Percentiles rank a stretch among this genome's conserved stretches.
Conservation (phyloP, 2,888 invertebrate genomes). For the Gnatocerus cornutus region DNA sequence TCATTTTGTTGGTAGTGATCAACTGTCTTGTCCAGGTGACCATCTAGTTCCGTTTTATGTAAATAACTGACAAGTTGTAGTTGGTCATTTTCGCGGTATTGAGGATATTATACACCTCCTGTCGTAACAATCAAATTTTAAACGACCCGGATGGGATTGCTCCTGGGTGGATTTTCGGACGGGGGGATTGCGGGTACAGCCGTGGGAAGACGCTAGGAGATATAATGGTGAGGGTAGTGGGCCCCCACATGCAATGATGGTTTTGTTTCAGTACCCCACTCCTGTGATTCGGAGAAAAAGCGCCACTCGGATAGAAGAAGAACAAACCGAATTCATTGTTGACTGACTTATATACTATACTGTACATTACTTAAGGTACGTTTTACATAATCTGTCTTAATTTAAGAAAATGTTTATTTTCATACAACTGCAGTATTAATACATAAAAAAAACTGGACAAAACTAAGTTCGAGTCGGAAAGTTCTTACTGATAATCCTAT, state of each 20-base stretch:
- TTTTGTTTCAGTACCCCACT: background rate
- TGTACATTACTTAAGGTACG: conserved; percentile 21
- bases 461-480: conserved; percentile 25
- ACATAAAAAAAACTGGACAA: conserved; percentile 32
- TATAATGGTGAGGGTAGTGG: conserved; percentile 61
- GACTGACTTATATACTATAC: conserved; percentile 31
- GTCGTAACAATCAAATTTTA: conserved; percentile 73
- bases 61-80: conserved; percentile 51
- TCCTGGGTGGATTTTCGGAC: conserved; percentile 70
- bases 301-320: background rate
- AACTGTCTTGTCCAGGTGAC: conserved; percentile 62
- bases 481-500: conserved; percentile 24
- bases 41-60: conserved; percentile 55
- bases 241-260: background rate
- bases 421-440: conserved; percentile 32
- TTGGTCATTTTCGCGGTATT: conserved; percentile 72
- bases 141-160: conserved; percentile 72
- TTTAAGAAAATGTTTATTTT: conserved; percentile 39
- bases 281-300: background rate
- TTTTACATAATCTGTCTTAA: conserved; percentile 22
- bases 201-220: conserved; percentile 65
- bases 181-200: conserved; percentile 66
- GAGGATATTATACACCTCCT: conserved; percentile 74
- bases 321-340: conserved; percentile 5
- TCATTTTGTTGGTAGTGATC: conserved; percentile 59